Evolutionary conservation across 1,140 invertebrate species (phyloP).

Genomic region (Drosophila rhopaloa): DNA sequence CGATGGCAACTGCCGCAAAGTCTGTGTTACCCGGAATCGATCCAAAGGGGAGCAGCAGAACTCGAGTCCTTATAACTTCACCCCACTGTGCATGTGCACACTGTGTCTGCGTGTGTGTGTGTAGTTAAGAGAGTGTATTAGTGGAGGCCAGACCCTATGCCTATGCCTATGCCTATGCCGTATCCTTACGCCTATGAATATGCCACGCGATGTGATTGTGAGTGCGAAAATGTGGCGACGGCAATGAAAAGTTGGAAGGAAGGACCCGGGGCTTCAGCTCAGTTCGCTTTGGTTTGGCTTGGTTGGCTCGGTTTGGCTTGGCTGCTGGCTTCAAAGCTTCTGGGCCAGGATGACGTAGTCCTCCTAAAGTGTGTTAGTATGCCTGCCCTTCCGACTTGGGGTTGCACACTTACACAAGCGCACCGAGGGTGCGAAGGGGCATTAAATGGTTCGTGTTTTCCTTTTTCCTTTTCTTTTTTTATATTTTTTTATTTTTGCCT

Average conservation of each 20-base stretch:
- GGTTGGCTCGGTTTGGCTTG: constrained; percentile 9
- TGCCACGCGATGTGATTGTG: constrained; percentile 80
- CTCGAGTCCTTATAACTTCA: constrained; percentile 70
- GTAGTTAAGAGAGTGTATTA: not conserved
- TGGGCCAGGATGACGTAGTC: constrained; percentile 77
- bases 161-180: constrained; percentile 5
- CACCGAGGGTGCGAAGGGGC: constrained; percentile 46
- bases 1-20: constrained; percentile 75
- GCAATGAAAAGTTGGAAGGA: constrained; percentile 46
- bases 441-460: constrained; percentile 71
- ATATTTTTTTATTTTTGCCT: constrained; percentile 41
- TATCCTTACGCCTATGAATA: constrained; percentile 14
- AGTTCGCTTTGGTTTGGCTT: constrained; percentile 20
- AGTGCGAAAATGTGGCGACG: constrained; percentile 78
- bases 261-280: constrained; percentile 37
- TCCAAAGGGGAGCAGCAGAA: constrained; percentile 45
- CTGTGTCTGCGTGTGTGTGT: constrained; percentile 26
- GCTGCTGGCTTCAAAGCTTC: constrained; percentile 22
- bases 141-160: constrained; percentile 24
- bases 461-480: constrained; percentile 21
- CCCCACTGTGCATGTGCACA: constrained; percentile 43
- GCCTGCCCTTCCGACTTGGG: constrained; percentile 57
- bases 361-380: constrained; percentile 72
- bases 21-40: constrained; percentile 69
- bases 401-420: constrained; percentile 54